A percentile compares a stretch with the other conserved stretches of the same genome.
phyloP scores from a whole-genome alignment of 1,140 invertebrate genomes.

The Dendrolimus kikuchii region DNA sequence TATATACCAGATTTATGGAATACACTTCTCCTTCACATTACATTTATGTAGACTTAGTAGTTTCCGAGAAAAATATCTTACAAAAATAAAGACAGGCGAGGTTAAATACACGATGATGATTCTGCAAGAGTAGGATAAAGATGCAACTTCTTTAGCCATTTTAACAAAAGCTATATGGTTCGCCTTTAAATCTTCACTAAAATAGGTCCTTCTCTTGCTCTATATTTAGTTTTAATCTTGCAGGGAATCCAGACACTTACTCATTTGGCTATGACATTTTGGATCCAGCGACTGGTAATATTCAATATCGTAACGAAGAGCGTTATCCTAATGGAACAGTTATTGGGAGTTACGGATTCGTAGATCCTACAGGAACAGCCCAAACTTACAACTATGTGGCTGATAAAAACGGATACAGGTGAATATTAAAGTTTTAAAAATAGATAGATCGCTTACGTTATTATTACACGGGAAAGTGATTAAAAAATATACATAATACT shows the following conservation, averaged over 20 bases:
- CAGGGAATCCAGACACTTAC: slow-evolving; percentile 75
- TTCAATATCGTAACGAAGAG: slow-evolving; percentile 79
- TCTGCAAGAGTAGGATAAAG: too few relatives aligned
- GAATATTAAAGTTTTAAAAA: slow-evolving; percentile 6
- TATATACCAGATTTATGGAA: too few relatives aligned
- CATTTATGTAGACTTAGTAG: too few relatives aligned
- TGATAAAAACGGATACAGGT: slow-evolving; percentile 79
- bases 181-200: too few relatives aligned
- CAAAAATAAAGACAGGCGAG: too few relatives aligned
- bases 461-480: not conserved
- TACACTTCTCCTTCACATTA: too few relatives aligned
- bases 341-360: slow-evolving; percentile 78
- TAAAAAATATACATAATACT: not conserved
- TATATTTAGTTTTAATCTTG: not conserved
- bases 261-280: slow-evolving; percentile 79
- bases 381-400: slow-evolving; percentile 75
- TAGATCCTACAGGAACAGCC: slow-evolving; percentile 75
- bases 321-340: slow-evolving; percentile 77
- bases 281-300: slow-evolving; percentile 75
- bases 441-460: not conserved
- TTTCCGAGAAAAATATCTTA: too few relatives aligned
- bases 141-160: too few relatives aligned
- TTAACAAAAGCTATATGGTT: too few relatives aligned
- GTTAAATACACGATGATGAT: too few relatives aligned
- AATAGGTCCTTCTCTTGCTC: too few relatives aligned